These are phyloP conservation scores for Andricus grossulariae DNA, from an alignment of 1,140 invertebrate species.

Conservation along the genomic window DNA sequence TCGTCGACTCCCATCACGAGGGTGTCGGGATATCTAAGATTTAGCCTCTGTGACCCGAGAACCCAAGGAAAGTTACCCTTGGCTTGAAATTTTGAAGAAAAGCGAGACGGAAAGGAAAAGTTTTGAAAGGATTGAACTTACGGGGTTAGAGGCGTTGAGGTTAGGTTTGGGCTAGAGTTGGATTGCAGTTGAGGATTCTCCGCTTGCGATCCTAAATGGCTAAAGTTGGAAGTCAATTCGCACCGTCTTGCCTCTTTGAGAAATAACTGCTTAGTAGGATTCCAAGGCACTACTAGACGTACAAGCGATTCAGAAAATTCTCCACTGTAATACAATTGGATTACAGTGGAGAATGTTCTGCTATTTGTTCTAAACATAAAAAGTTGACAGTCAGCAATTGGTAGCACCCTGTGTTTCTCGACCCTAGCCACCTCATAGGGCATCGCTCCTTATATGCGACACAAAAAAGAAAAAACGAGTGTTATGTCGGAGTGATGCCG, in stretches of 20 bases:
- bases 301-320: too few relatives aligned
- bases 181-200: slow-evolving; percentile 54
- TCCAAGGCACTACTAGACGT: too few relatives aligned
- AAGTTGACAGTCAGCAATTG: slow-evolving; percentile 71
- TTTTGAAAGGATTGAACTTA: slow-evolving; percentile 46
- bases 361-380: slow-evolving; percentile 59
- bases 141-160: slow-evolving; percentile 40
- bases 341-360: slow-evolving; percentile 33
- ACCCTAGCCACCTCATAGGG: slow-evolving; percentile 34
- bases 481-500: slow-evolving; percentile 8
- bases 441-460: slow-evolving; percentile 36
- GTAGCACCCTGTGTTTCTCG: slow-evolving; percentile 57
- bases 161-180: slow-evolving; percentile 14
- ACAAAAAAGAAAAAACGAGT: slow-evolving; percentile 38
- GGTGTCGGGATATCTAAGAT: slow-evolving; percentile 36
- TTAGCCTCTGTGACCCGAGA: slow-evolving; percentile 31
- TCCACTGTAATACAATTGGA: too few relatives aligned
- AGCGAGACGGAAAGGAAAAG: slow-evolving; percentile 47
- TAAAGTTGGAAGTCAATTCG: not conserved
- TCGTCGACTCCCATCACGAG: slow-evolving; percentile 38
- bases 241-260: too few relatives aligned
- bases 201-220: slow-evolving; percentile 60
- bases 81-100: not conserved
- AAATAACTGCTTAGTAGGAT: too few relatives aligned
- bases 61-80: not conserved